Percentiles rank a stretch among this genome's conserved stretches.
These are phyloP conservation scores for Melolontha melolontha DNA, from an alignment of 2,888 invertebrate species.

Conservation along the genomic window DNA sequence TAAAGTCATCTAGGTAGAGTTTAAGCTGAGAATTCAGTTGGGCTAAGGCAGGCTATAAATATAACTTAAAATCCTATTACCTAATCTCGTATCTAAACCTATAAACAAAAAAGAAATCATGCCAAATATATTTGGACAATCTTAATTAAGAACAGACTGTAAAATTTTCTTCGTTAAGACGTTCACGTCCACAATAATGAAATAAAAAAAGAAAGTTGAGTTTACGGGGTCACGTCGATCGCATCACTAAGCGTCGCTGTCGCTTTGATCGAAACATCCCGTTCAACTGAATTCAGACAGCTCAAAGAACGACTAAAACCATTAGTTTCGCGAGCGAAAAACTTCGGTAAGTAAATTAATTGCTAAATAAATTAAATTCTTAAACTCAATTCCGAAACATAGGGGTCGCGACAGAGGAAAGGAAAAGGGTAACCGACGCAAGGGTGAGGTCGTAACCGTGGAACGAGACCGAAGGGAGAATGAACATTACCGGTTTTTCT, in stretches of 20 bases:
- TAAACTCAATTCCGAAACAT: constrained; percentile 18
- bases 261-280: neutral
- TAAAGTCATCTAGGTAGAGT: too few relatives aligned
- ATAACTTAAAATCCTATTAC: neutral
- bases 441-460: constrained; percentile 3
- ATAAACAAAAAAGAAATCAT: neutral
- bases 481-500: neutral
- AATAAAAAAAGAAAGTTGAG: constrained; percentile 15
- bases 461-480: constrained; percentile 2
- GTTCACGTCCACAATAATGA: constrained; percentile 8
- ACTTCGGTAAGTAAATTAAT: constrained; percentile 33
- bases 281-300: too few relatives aligned
- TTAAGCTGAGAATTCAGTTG: too few relatives aligned
- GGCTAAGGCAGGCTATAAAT: too few relatives aligned
- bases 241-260: neutral
- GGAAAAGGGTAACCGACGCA: neutral
- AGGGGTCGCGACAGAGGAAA: neutral
- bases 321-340: constrained; percentile 12
- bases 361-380: constrained; percentile 33
- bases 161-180: constrained; percentile 19
- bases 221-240: neutral
- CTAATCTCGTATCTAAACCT: neutral
- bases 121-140: neutral
- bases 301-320: neutral
- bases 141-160: constrained; percentile 28